Evolutionary conservation across 1,140 invertebrate genomes (phyloP).

Genomic region (Pemphigus obesinymphae): DNA sequence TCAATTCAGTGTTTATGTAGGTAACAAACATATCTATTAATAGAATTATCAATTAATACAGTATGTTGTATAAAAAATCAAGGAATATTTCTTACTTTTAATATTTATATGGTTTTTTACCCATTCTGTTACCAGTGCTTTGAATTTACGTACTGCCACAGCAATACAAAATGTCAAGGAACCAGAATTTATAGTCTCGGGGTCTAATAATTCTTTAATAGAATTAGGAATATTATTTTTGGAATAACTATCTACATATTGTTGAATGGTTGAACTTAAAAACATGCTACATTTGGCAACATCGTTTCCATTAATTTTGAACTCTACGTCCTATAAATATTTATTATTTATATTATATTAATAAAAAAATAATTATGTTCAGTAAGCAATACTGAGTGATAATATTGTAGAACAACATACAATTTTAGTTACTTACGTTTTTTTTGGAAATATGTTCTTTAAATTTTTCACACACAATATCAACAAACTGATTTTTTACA

Average conservation of each 20-base stretch:
- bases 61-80: neutral
- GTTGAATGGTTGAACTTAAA: constrained; percentile 16
- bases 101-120: constrained; percentile 35
- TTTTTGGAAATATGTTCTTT: neutral
- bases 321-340: neutral
- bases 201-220: constrained; percentile 18
- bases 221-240: constrained; percentile 29
- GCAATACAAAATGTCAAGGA: constrained; percentile 24
- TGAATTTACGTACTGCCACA: constrained; percentile 29
- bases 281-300: neutral
- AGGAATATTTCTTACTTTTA: neutral
- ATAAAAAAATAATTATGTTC: neutral
- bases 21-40: neutral
- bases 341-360: neutral
- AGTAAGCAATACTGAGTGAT: neutral
- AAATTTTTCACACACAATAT: constrained; percentile 29
- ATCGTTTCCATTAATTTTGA: constrained; percentile 3
- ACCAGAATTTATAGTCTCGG: neutral
- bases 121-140: constrained; percentile 23
- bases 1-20: constrained; percentile 16
- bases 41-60: neutral
- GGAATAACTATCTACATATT: constrained; percentile 17
- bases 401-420: too few relatives aligned
- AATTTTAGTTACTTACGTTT: neutral
- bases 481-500: constrained; percentile 27